Evolutionary conservation across 2,797 vertebrate genomes (phyloP).

Genomic region (Mus caroli): DNA sequence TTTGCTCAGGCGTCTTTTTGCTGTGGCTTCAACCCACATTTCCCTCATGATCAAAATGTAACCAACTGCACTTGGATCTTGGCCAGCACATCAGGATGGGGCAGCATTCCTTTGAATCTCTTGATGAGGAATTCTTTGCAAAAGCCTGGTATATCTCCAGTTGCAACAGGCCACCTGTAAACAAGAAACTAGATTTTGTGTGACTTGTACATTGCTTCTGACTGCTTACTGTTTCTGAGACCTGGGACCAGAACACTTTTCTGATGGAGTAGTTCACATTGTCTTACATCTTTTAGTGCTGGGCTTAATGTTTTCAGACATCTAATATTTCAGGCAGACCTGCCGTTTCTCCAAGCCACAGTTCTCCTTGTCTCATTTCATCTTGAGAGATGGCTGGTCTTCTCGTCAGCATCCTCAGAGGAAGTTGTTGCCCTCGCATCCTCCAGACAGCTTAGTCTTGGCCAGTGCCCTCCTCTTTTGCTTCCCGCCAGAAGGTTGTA

Average conservation of each 20-base stretch:
- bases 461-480: not conserved
- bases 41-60: slow-evolving; percentile 42
- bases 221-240: not conserved
- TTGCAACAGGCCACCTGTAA: slow-evolving; percentile 29
- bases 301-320: not conserved
- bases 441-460: not conserved
- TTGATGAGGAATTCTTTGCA: slow-evolving; percentile 46
- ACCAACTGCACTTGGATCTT: slow-evolving; percentile 48
- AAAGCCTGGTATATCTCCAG: not conserved
- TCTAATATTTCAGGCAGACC: slow-evolving; percentile 8
- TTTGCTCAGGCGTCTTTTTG: slow-evolving; percentile 47
- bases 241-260: not conserved
- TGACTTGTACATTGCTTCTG: not conserved
- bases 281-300: not conserved
- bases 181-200: not conserved
- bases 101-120: slow-evolving; percentile 53
- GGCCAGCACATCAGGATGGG: not conserved
- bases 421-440: accelerated
- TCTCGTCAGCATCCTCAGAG: not conserved
- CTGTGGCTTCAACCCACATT: slow-evolving; percentile 35
- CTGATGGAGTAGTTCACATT: not conserved
- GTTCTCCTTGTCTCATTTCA: not conserved
- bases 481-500: not conserved
- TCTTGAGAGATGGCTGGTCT: not conserved
- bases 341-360: not conserved